These are phyloP conservation scores for Motacilla tschutschensis DNA, from an alignment of 2,113 vertebrate genomes.

Conservation along the genomic window DNA sequence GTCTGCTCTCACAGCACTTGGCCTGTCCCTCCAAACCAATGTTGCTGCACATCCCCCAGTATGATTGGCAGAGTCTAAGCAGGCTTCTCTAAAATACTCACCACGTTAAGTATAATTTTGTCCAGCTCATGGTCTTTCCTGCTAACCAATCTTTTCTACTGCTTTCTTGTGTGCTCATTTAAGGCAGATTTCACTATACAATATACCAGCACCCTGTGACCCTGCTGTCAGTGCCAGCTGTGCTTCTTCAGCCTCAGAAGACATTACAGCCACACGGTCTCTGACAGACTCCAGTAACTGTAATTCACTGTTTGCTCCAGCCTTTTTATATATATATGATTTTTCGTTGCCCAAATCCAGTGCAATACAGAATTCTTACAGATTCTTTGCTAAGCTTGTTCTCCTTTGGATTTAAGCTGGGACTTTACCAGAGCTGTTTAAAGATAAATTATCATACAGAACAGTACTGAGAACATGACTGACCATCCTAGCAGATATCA, in stretches of 20 bases:
- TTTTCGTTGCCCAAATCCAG: conserved; percentile 8
- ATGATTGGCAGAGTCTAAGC: not conserved
- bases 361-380: not conserved
- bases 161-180: not conserved
- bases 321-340: not conserved
- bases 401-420: conserved; percentile 6
- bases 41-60: not conserved
- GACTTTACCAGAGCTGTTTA: not conserved
- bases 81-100: not conserved
- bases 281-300: not conserved
- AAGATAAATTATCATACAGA: conserved; percentile 21
- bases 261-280: not conserved
- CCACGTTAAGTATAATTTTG: not conserved
- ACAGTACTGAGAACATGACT: not conserved
- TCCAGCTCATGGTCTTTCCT: not conserved
- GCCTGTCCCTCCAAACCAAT: not conserved
- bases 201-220: not conserved
- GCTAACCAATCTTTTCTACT: not conserved
- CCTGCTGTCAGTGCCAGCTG: not conserved
- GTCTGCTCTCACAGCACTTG: not conserved
- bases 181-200: not conserved
- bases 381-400: not conserved
- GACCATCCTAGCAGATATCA: conserved; percentile 21
- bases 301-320: conserved; percentile 13
- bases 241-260: not conserved